phyloP scores from a whole-genome alignment of 2,797 vertebrate species.

The Neosalanx taihuensis region DNA sequence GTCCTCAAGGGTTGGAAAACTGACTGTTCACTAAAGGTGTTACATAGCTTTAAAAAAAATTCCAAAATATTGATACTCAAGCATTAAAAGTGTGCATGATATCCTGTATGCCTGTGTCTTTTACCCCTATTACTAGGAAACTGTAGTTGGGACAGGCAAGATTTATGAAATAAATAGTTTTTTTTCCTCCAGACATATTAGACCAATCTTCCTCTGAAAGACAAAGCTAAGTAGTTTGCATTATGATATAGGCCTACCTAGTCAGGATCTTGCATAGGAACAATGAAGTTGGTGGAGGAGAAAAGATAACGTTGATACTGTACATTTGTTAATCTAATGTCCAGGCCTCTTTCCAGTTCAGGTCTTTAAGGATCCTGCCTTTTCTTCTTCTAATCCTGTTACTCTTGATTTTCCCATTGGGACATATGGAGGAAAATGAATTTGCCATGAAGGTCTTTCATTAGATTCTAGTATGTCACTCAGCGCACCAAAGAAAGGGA shows the following conservation, averaged over 20 bases:
- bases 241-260: too few species aligned
- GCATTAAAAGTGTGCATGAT: too few species aligned
- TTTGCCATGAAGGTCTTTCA: conserved; percentile 59
- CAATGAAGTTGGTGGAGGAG: too few species aligned
- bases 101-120: too few species aligned
- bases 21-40: too few species aligned
- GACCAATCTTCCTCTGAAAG: not conserved
- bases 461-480: conserved; percentile 51
- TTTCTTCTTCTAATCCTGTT: not conserved
- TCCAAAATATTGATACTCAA: too few species aligned
- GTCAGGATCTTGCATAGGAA: too few species aligned
- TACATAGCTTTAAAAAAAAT: too few species aligned
- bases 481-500: conserved; percentile 29
- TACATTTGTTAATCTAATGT: not conserved
- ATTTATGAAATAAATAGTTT: not conserved
- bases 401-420: not conserved
- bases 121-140: too few species aligned
- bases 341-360: not conserved
- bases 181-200: not conserved
- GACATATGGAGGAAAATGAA: conserved; percentile 36
- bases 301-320: not conserved
- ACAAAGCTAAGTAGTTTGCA: not conserved
- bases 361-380: not conserved
- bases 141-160: not conserved
- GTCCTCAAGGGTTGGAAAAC: too few species aligned